phyloP scores from a whole-genome alignment of 2,888 invertebrate genomes.

The Cancer borealis region DNA sequence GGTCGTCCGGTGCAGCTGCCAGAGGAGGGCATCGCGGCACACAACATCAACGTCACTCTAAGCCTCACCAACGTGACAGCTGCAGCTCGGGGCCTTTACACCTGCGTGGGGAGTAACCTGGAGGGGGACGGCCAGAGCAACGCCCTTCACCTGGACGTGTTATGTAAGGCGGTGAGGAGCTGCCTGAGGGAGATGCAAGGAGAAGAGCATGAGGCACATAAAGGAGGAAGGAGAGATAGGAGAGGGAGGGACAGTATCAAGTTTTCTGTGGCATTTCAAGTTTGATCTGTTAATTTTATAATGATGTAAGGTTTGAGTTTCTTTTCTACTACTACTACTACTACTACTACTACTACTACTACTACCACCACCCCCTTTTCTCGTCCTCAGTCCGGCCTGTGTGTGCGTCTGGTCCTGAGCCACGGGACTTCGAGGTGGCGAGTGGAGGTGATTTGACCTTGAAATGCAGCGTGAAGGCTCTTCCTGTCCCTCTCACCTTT shows the following conservation, averaged over 20 bases:
- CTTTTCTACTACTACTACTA: background rate
- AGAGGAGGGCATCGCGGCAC: background rate
- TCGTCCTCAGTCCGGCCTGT: slow-evolving; percentile 59
- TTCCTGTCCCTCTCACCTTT: slow-evolving; percentile 66
- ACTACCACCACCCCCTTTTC: background rate
- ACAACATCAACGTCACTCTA: slow-evolving; percentile 51
- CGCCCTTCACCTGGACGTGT: slow-evolving; percentile 71
- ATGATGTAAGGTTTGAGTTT: background rate
- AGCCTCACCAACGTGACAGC: slow-evolving; percentile 61
- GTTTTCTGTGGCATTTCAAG: background rate
- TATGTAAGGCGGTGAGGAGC: slow-evolving; percentile 61
- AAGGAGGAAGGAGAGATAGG: background rate
- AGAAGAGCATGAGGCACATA: background rate
- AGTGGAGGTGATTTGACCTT: slow-evolving; percentile 49
- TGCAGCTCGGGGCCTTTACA: slow-evolving; percentile 63
- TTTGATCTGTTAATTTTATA: background rate
- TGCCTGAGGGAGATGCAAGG: background rate
- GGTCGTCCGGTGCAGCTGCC: slow-evolving; percentile 53
- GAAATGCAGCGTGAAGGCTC: slow-evolving; percentile 64
- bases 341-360: background rate
- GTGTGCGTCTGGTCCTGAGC: slow-evolving; percentile 54
- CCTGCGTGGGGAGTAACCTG: slow-evolving; percentile 71
- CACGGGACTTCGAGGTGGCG: slow-evolving; percentile 55
- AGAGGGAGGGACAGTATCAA: background rate
- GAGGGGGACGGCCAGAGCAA: slow-evolving; percentile 76